Evolutionary conservation across 2,113 vertebrate species (phyloP).

Genomic region (Pheucticus melanocephalus): DNA sequence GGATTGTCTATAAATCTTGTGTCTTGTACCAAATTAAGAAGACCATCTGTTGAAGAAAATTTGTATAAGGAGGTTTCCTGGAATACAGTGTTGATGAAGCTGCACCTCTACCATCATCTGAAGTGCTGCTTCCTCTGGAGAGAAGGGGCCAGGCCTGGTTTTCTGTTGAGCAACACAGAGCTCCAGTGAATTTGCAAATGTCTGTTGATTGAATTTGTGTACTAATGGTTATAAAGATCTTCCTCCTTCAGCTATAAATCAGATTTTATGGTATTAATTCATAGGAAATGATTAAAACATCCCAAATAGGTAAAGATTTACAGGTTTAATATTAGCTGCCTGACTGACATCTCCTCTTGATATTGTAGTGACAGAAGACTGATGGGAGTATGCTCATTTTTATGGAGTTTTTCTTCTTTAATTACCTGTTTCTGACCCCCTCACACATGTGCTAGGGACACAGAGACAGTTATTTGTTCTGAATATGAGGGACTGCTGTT

Average conservation of each 20-base stretch:
- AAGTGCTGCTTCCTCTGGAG: background rate
- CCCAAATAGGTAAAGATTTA: slow-evolving; percentile 60
- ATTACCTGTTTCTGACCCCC: background rate
- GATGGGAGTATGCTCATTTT: slow-evolving; percentile 24
- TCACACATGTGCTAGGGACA: background rate
- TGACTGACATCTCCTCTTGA: slow-evolving; percentile 40
- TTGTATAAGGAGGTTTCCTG: background rate
- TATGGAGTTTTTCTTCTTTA: slow-evolving; percentile 47
- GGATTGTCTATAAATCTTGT: background rate
- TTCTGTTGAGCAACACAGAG: background rate
- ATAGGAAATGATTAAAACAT: slow-evolving; percentile 40
- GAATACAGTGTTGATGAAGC: background rate
- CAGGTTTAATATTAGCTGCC: slow-evolving; percentile 54
- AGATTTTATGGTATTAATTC: slow-evolving; percentile 58
- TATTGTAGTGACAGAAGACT: background rate
- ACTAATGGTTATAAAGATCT: slow-evolving; percentile 57
- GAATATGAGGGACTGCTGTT: background rate
- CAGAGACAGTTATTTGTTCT: slow-evolving; percentile 1
- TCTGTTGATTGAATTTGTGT: slow-evolving; percentile 56
- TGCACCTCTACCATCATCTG: background rate
- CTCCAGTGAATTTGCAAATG: slow-evolving; percentile 31
- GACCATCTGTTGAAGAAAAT: slow-evolving; percentile 27
- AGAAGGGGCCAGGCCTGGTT: background rate
- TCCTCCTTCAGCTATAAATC: slow-evolving; percentile 50
- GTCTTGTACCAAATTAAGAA: slow-evolving; percentile 16